Percentiles rank a stretch among this genome's conserved stretches.
These are phyloP conservation scores for Baccha elongata DNA, from an alignment of 2,888 invertebrate genomes.

Conservation along the genomic window DNA sequence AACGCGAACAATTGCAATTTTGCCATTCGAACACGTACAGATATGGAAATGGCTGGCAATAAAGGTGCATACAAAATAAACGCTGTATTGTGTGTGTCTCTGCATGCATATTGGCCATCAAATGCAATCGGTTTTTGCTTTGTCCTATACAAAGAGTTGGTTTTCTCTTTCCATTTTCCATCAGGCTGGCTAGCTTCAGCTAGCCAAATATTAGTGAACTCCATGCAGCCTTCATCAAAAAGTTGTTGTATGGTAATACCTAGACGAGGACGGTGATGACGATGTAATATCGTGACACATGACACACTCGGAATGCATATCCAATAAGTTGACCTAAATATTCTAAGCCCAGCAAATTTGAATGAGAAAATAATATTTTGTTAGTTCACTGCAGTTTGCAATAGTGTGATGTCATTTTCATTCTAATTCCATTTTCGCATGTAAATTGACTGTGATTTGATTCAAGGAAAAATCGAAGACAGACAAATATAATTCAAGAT, in stretches of 20 bases:
- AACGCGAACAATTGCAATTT: conserved; percentile 69
- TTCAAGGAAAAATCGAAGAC: background rate
- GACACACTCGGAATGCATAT: conserved; percentile 68
- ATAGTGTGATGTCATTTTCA: conserved; percentile 53
- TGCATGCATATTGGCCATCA: conserved; percentile 48
- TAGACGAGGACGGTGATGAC: conserved; percentile 32
- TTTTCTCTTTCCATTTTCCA: conserved; percentile 24
- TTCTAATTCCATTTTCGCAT: conserved; percentile 46
- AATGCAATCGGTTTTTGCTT: conserved; percentile 58
- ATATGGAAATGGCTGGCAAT: conserved; percentile 71
- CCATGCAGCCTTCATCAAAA: conserved; percentile 34
- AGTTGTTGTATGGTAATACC: conserved; percentile 1
- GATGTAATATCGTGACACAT: conserved; percentile 68
- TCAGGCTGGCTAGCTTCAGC: background rate
- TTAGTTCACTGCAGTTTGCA: no score
- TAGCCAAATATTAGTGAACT: background rate
- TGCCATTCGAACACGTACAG: conserved; percentile 70
- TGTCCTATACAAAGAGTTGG: conserved; percentile 15
- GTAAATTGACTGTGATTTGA: background rate
- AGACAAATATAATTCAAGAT: background rate
- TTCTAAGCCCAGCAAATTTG: conserved; percentile 30
- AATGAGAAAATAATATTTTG: no score
- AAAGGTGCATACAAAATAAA: conserved; percentile 69
- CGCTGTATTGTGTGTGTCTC: conserved; percentile 7
- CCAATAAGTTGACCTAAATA: conserved; percentile 67